phyloP scores from a whole-genome alignment of 2,113 vertebrate genomes.

The Ammodramus savannarum region DNA sequence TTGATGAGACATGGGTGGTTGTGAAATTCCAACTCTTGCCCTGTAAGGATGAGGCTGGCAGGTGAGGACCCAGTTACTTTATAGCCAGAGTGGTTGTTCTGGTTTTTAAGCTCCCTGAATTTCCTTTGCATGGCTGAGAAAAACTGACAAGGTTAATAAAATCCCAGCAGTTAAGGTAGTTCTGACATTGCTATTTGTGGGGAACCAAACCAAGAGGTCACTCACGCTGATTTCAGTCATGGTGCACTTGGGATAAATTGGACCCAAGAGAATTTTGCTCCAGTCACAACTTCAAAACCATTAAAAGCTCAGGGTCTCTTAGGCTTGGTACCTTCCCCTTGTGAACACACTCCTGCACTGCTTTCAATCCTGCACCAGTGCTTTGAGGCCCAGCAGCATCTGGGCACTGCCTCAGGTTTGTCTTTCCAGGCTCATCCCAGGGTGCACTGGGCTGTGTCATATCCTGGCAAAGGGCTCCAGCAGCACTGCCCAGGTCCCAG shows the following conservation, averaged over 20 bases:
- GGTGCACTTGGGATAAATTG: background rate
- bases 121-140: background rate
- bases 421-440: background rate
- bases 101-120: background rate
- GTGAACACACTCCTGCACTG: background rate
- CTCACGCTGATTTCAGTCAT: background rate
- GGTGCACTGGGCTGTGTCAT: background rate
- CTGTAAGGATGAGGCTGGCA: background rate
- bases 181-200: background rate
- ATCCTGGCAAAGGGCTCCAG: background rate
- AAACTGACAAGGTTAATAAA: slow-evolving; percentile 9
- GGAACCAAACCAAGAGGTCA: background rate
- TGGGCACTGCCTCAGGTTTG: background rate
- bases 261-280: background rate
- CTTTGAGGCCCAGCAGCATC: background rate
- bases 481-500: background rate
- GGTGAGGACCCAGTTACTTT: background rate
- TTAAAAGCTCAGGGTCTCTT: background rate
- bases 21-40: background rate
- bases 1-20: background rate
- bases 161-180: background rate
- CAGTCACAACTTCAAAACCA: background rate
- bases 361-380: rapidly evolving
- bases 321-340: background rate
- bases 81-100: background rate